Percentiles rank a stretch among this genome's conserved stretches.
Evolutionary conservation across 2,888 invertebrate species (phyloP).

Genomic region (Watsonalla binaria): DNA sequence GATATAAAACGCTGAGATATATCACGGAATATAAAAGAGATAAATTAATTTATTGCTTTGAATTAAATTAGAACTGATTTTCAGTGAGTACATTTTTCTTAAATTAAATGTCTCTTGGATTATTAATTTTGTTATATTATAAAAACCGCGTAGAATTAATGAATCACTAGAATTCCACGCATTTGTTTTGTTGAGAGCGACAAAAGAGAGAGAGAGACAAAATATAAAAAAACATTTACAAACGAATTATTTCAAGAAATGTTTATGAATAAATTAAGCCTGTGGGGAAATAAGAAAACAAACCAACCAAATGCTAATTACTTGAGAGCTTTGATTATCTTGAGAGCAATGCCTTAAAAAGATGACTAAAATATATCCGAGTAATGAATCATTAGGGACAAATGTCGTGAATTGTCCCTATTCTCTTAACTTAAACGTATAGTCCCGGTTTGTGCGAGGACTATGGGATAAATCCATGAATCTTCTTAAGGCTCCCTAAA

Average conservation of each 20-base stretch:
- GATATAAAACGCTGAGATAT: conserved; percentile 16
- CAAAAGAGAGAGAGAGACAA: no score
- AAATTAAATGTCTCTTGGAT: neutral
- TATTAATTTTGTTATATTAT: neutral
- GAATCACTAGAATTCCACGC: no score
- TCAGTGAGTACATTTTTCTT: neutral
- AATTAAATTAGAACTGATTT: neutral
- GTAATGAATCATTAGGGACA: neutral
- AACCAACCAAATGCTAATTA: neutral
- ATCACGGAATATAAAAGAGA: conserved; percentile 7
- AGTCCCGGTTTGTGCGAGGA: neutral
- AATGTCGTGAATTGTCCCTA: neutral
- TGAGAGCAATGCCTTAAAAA: neutral
- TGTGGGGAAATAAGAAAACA: no score
- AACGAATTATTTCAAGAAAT: no score
- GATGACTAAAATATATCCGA: neutral
- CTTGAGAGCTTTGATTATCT: neutral
- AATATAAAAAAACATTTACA: no score
- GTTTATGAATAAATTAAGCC: no score
- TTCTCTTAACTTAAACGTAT: neutral
- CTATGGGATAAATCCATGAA: neutral
- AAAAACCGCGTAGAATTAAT: no score
- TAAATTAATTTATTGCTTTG: neutral
- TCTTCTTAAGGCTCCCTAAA: neutral
- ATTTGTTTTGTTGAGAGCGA: no score